phyloP scores from a whole-genome alignment of 2,113 vertebrate species.

The Limanda limanda region DNA sequence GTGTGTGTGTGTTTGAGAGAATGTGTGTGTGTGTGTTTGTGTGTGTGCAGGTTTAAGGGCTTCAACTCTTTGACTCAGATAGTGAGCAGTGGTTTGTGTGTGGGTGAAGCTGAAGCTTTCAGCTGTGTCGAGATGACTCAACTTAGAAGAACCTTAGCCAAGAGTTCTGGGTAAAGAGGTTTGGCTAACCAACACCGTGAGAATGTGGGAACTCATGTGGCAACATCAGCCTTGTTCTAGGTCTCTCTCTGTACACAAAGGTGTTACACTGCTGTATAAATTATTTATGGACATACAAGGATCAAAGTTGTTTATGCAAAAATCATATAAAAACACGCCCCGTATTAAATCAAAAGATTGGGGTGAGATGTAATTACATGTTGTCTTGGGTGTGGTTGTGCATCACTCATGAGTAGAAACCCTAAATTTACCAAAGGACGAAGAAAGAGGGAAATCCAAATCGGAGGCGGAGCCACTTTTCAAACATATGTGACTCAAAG shows the following conservation, averaged over 20 bases:
- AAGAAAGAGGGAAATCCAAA: background rate
- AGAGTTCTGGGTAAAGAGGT: constrained; percentile 77
- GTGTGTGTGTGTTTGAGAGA: too few species aligned
- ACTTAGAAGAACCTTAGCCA: constrained; percentile 76
- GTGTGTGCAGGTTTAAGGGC: constrained; percentile 2
- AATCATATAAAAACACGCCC: background rate
- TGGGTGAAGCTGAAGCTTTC: constrained; percentile 65
- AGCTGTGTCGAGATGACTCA: constrained; percentile 74
- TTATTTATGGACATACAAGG: background rate
- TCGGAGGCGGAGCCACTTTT: constrained; percentile 2
- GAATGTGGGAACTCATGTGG: constrained; percentile 76
- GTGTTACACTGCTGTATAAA: background rate
- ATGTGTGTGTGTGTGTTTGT: too few species aligned
- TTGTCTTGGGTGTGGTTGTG: constrained; percentile 22
- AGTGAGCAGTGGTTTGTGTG: constrained; percentile 70
- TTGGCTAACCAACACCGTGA: constrained; percentile 78
- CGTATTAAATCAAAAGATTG: constrained; percentile 19
- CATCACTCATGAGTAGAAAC: constrained; percentile 23
- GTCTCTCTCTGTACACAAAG: constrained; percentile 21
- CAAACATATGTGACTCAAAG: constrained; percentile 19
- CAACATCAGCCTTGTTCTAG: constrained; percentile 43
- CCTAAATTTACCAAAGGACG: constrained; percentile 12
- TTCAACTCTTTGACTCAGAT: constrained; percentile 67
- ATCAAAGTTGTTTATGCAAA: constrained; percentile 6
- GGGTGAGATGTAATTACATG: constrained; percentile 16